phyloP scores from a whole-genome alignment of 1,140 invertebrate genomes.

The Calephelis nemesis region DNA sequence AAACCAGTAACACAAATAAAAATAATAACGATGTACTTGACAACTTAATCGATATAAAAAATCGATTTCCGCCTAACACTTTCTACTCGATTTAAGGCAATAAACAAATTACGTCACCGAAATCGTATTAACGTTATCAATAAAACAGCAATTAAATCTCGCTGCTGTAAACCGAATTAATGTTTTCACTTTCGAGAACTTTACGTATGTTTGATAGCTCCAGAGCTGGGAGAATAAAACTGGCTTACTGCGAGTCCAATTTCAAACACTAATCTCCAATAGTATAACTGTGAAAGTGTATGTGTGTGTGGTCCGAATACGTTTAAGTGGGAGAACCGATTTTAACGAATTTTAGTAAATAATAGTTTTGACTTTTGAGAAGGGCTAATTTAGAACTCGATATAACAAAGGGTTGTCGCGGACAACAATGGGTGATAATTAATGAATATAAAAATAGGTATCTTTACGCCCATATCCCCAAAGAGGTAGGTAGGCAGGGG shows the following conservation, averaged over 20 bases:
- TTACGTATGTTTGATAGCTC: slow-evolving; percentile 8
- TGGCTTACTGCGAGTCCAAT: background rate
- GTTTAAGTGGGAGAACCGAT: too few relatives aligned
- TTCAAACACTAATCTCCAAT: background rate
- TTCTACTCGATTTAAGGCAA: slow-evolving; percentile 42
- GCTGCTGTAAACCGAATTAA: slow-evolving; percentile 58
- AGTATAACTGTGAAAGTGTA: too few relatives aligned
- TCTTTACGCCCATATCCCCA: too few relatives aligned
- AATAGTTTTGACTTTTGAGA: too few relatives aligned
- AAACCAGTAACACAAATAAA: slow-evolving; percentile 5
- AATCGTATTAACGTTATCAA: slow-evolving; percentile 61
- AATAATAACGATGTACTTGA: slow-evolving; percentile 17
- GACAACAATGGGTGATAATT: too few relatives aligned
- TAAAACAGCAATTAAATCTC: slow-evolving; percentile 59
- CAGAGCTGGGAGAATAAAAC: background rate
- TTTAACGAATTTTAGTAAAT: too few relatives aligned
- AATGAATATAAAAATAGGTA: too few relatives aligned
- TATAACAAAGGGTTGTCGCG: too few relatives aligned
- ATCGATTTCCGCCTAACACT: slow-evolving; percentile 32
- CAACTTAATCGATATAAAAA: slow-evolving; percentile 17
- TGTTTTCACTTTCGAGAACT: slow-evolving; percentile 41
- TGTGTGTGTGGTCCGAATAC: too few relatives aligned
- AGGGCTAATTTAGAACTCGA: too few relatives aligned
- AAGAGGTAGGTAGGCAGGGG: too few relatives aligned
- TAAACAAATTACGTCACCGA: slow-evolving; percentile 52